Evolutionary conservation across 2,113 vertebrate genomes (phyloP).

Genomic region (Phylloscopus whistleri): DNA sequence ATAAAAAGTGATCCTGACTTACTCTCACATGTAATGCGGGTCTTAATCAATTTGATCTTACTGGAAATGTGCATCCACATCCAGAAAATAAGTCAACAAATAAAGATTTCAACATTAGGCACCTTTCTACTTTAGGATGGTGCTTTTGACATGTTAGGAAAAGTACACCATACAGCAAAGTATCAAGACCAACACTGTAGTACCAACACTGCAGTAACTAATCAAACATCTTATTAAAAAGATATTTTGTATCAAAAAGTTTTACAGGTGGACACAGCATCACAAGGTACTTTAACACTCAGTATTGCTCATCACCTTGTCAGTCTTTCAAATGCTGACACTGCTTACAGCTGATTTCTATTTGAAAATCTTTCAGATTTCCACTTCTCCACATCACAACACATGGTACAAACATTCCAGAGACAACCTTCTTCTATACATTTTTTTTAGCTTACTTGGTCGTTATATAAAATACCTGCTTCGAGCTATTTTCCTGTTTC

Average conservation of each 20-base stretch:
- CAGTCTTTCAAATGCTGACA: not conserved
- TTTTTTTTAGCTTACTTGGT: not conserved
- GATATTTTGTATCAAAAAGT: not conserved
- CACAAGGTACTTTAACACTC: not conserved
- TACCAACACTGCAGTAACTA: not conserved
- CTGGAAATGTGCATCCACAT: not conserved
- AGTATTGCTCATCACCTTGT: not conserved
- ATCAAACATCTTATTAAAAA: not conserved
- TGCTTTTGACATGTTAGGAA: not conserved
- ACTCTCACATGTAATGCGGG: not conserved
- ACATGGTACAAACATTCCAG: not conserved
- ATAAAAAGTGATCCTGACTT: not conserved
- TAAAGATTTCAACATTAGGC: not conserved
- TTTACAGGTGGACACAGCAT: not conserved
- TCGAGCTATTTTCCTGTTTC: not conserved
- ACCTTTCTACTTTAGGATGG: not conserved
- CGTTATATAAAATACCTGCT: not conserved
- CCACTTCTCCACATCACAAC: not conserved
- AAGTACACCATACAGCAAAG: not conserved
- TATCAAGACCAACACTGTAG: not conserved
- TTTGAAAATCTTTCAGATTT: not conserved
- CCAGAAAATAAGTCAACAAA: not conserved
- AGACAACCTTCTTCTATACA: accelerated
- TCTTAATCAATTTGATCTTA: not conserved
- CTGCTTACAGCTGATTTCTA: not conserved